These are phyloP conservation scores for Triplophysa rosa DNA, from an alignment of 2,113 vertebrate species.

Conservation along the genomic window DNA sequence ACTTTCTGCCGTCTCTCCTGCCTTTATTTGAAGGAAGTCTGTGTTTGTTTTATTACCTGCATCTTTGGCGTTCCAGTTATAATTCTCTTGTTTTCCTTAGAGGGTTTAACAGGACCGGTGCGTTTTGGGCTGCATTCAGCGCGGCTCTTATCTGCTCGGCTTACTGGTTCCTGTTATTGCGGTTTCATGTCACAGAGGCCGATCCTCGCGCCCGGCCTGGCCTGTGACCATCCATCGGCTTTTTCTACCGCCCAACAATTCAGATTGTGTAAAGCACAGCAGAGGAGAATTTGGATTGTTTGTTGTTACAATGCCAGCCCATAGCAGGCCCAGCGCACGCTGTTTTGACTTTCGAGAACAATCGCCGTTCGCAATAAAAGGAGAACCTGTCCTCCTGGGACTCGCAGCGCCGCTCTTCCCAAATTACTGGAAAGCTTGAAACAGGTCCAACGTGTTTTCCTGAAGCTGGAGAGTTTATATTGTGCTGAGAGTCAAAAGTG, in stretches of 20 bases:
- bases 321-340: slow-evolving; percentile 53
- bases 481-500: slow-evolving; percentile 40
- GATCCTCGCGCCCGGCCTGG: slow-evolving; percentile 53
- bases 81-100: slow-evolving; percentile 20
- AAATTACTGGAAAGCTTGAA: slow-evolving; percentile 42
- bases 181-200: slow-evolving; percentile 50
- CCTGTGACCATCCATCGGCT: slow-evolving; percentile 24
- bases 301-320: slow-evolving; percentile 68
- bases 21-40: background rate
- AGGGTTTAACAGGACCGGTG: slow-evolving; percentile 25
- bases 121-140: slow-evolving; percentile 52
- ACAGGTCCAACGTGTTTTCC: slow-evolving; percentile 8
- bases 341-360: slow-evolving; percentile 72
- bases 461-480: slow-evolving; percentile 37
- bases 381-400: slow-evolving; percentile 1
- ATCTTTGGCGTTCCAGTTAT: slow-evolving; percentile 48
- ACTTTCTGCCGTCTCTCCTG: background rate
- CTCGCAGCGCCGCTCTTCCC: slow-evolving; percentile 43
- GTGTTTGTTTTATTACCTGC: slow-evolving; percentile 38
- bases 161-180: slow-evolving; percentile 77
- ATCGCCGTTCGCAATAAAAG: slow-evolving; percentile 66
- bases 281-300: slow-evolving; percentile 65
- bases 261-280: slow-evolving; percentile 57
- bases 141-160: slow-evolving; percentile 70
- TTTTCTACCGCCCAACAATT: slow-evolving; percentile 54